Conservation (phyloP, 1,140 invertebrate genomes). For the Drosophila busckii region DNA sequence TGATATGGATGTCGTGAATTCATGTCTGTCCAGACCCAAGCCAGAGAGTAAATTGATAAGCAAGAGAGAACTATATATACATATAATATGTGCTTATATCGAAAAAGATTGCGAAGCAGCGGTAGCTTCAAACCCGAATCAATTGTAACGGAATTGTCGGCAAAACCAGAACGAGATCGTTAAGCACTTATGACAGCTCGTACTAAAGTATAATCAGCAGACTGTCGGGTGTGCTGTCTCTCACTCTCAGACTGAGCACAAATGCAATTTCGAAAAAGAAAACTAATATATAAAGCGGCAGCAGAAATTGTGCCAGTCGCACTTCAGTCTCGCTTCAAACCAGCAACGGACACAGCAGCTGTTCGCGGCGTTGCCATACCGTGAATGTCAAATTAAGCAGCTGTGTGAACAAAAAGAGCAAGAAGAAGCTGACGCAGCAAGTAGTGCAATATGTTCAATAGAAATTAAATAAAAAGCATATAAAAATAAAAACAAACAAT, state of each 20-base stretch:
- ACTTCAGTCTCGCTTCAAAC: too few species aligned
- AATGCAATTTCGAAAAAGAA: too few species aligned
- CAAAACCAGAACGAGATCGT: too few species aligned
- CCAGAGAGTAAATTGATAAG: not conserved
- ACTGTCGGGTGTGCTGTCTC: too few species aligned
- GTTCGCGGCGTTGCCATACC: conserved; percentile 10
- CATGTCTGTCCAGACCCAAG: not conserved
- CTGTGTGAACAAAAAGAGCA: conserved; percentile 18
- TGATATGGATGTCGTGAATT: conserved; percentile 11
- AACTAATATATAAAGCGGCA: too few species aligned
- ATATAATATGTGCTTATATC: not conserved
- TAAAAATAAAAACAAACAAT: conserved; percentile 27
- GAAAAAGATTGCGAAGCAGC: not conserved
- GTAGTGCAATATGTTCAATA: conserved; percentile 51
- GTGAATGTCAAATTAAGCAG: conserved; percentile 36
- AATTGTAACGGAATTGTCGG: conserved; percentile 5
- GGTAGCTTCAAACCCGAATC: not conserved
- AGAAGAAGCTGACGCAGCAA: conserved; percentile 32
- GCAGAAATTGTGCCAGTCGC: too few species aligned
- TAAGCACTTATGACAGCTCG: conserved; percentile 21
- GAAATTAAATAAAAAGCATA: conserved; percentile 40
- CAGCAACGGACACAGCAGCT: conserved; percentile 7
- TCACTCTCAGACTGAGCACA: too few species aligned
- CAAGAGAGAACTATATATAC: not conserved
- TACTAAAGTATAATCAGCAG: too few species aligned